These are phyloP conservation scores for Mesorhabditis spiculigera DNA, from an alignment of 2,888 invertebrate genomes.

Conservation along the genomic window DNA sequence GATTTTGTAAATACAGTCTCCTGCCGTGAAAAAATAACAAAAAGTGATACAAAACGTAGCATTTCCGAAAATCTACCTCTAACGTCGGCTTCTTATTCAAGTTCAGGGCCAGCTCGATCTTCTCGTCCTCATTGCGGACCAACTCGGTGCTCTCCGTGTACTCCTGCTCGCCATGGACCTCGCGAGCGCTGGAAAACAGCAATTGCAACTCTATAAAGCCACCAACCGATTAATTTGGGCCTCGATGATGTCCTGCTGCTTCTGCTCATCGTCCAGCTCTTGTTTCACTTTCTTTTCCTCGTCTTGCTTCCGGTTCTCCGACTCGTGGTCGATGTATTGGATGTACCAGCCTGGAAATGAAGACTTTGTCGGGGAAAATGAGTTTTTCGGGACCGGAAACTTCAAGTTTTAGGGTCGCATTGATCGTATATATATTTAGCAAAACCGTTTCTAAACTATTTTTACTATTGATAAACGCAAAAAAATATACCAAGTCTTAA, in stretches of 20 bases:
- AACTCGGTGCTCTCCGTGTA: conserved; percentile 31
- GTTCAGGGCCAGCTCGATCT: conserved; percentile 49
- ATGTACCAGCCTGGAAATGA: conserved; percentile 68
- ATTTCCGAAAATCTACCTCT: conserved; percentile 17
- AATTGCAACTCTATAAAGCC: background rate
- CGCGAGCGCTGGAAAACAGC: conserved; percentile 11
- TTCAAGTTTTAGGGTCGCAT: too few species aligned
- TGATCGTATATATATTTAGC: too few species aligned
- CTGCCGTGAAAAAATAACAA: background rate
- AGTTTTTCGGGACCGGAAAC: too few species aligned
- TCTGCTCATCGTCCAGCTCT: conserved; percentile 92
- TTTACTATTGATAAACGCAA: background rate
- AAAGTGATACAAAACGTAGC: too few species aligned
- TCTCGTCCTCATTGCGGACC: conserved; percentile 56
- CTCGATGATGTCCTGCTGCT: conserved; percentile 61
- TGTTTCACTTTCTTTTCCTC: conserved; percentile 82
- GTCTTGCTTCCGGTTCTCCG: conserved; percentile 79
- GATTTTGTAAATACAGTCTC: background rate
- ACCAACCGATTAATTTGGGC: conserved; percentile 43
- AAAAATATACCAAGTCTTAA: too few species aligned
- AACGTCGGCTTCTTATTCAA: conserved; percentile 28
- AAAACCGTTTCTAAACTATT: too few species aligned
- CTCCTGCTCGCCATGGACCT: conserved; percentile 19
- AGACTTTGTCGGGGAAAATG: background rate
- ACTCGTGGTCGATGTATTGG: conserved; percentile 73